These are phyloP conservation scores for Physella acuta DNA, from an alignment of 1,140 invertebrate genomes.

Conservation along the genomic window DNA sequence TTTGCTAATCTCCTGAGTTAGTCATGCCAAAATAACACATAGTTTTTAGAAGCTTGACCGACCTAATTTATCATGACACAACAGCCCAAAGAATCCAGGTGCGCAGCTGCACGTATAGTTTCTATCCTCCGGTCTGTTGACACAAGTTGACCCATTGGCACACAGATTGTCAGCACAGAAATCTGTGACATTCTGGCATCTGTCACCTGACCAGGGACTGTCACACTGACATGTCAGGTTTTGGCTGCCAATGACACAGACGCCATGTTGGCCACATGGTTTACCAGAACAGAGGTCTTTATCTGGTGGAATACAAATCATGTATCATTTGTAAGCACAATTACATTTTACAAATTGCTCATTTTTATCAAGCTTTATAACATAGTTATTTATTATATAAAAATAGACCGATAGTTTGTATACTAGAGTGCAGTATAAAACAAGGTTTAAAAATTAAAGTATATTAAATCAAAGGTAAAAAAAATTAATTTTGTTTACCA, in stretches of 20 bases:
- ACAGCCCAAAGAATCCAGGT: neutral
- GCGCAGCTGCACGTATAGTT: neutral
- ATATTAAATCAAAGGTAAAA: too few species aligned
- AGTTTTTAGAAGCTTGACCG: neutral
- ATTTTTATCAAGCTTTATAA: too few species aligned
- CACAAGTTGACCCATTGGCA: neutral
- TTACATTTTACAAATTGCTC: too few species aligned
- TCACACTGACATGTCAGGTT: neutral
- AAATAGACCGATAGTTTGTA: too few species aligned
- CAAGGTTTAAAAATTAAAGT: too few species aligned
- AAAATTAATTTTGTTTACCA: too few species aligned
- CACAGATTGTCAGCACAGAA: neutral
- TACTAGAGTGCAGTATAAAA: too few species aligned
- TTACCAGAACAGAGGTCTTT: neutral
- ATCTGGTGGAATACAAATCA: too few species aligned
- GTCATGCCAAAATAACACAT: too few species aligned
- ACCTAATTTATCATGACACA: constrained; percentile 3
- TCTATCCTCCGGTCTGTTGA: neutral
- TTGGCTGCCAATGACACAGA: neutral
- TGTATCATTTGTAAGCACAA: too few species aligned
- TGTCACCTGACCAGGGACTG: neutral
- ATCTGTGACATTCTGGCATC: neutral
- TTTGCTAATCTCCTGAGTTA: too few species aligned
- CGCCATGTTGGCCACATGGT: neutral
- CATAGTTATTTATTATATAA: too few species aligned